Percentiles rank a stretch among this genome's conserved stretches.
phyloP scores from a whole-genome alignment of 92 coral and sea anemone species.

The Epizoanthus rinbou region DNA sequence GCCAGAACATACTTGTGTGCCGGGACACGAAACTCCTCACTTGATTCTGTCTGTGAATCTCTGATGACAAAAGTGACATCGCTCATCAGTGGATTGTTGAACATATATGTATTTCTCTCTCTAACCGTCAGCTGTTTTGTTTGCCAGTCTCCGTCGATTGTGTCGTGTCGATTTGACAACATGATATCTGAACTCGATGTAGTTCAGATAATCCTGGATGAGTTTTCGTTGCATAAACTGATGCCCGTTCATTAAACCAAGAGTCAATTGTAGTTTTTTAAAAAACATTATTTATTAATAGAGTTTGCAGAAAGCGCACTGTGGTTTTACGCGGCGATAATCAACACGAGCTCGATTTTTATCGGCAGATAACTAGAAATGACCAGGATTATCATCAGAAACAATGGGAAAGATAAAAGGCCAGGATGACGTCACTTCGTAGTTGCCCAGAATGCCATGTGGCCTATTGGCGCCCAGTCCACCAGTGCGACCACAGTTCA shows the following conservation, averaged over 20 bases:
- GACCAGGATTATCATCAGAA: background rate
- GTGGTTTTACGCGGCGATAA: background rate
- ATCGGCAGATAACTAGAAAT: background rate
- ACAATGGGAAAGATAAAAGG: background rate
- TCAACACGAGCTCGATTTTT: conserved; percentile 14
- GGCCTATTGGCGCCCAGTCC: background rate
- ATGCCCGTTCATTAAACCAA: background rate
- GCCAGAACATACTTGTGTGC: conserved; percentile 40
- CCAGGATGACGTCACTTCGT: background rate
- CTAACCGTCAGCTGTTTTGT: conserved; percentile 15
- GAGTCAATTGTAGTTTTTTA: background rate
- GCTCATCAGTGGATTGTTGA: conserved; percentile 44
- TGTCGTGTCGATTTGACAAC: background rate
- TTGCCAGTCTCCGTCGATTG: conserved; percentile 16
- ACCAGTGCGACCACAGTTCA: background rate
- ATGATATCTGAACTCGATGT: background rate
- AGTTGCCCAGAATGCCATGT: conserved; percentile 1
- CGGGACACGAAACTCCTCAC: conserved; percentile 10
- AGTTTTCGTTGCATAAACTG: background rate
- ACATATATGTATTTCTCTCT: conserved; percentile 36
- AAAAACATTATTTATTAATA: conserved; percentile 25
- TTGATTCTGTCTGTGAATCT: conserved; percentile 15
- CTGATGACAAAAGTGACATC: conserved; percentile 11
- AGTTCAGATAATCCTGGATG: background rate
- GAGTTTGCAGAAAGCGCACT: background rate